These are phyloP conservation scores for Syndactyla subalaris DNA, from an alignment of 2,797 vertebrate genomes.

Conservation along the genomic window DNA sequence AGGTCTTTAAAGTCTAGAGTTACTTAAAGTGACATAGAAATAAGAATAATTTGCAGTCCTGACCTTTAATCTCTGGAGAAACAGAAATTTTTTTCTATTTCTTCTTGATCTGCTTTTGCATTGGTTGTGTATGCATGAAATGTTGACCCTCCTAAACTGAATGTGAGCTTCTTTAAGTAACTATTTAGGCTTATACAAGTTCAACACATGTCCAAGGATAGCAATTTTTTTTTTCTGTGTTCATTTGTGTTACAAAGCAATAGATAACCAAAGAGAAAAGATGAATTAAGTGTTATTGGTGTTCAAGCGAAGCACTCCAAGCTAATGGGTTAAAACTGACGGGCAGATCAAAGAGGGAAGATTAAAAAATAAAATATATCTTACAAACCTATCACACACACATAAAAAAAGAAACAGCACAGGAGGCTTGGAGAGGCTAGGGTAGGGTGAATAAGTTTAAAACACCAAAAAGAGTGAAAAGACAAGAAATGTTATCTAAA, in stretches of 20 bases:
- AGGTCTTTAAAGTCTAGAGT: neutral
- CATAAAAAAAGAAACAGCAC: no score
- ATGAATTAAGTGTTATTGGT: neutral
- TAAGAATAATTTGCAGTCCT: neutral
- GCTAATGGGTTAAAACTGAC: neutral
- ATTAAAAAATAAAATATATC: neutral
- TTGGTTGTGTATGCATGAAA: neutral
- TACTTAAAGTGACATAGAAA: conserved; percentile 2
- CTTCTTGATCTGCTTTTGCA: neutral
- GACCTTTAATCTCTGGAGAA: conserved; percentile 27
- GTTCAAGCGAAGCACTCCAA: neutral
- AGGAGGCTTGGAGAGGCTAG: neutral
- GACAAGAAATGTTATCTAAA: neutral
- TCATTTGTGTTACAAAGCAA: neutral
- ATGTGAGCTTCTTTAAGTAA: neutral
- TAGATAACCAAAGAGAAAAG: neutral
- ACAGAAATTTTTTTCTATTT: neutral
- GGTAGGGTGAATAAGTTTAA: neutral
- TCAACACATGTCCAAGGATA: neutral
- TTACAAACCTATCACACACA: neutral
- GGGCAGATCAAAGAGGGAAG: neutral
- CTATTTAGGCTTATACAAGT: neutral
- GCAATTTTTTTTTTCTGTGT: neutral
- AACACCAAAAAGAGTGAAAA: neutral
- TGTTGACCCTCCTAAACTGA: neutral